A percentile compares a stretch with the other conserved stretches of the same genome.
Conservation (phyloP, 2,888 invertebrate species). For the Anthophora plumipes region DNA sequence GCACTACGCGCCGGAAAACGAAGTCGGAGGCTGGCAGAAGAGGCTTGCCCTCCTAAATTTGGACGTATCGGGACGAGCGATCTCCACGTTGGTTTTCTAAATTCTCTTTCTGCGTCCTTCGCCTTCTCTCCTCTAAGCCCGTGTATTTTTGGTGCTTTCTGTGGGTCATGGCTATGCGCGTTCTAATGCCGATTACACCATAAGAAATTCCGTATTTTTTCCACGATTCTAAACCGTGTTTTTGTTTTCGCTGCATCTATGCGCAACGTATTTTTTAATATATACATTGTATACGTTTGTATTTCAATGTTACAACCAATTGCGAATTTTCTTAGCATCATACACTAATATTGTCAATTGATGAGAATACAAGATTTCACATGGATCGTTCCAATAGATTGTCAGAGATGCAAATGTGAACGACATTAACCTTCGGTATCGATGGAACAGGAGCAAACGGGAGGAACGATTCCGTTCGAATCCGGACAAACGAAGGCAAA, state of each 20-base stretch:
- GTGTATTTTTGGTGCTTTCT: slow-evolving; percentile 30
- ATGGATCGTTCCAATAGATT: no score
- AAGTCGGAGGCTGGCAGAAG: slow-evolving; percentile 18
- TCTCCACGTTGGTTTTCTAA: slow-evolving; percentile 65
- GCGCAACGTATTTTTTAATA: no score
- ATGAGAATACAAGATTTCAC: no score
- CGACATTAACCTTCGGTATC: not conserved
- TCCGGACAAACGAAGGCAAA: slow-evolving; percentile 21
- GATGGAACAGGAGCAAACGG: not conserved
- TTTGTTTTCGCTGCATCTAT: no score
- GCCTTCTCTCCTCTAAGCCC: not conserved
- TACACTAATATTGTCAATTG: no score
- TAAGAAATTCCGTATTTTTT: no score
- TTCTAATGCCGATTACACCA: not conserved
- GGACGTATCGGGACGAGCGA: slow-evolving; percentile 61
- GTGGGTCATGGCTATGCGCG: not conserved
- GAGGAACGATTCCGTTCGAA: slow-evolving; percentile 3
- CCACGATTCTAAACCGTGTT: no score
- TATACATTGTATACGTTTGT: no score
- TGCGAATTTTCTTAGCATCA: no score
- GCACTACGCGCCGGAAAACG: slow-evolving; percentile 52
- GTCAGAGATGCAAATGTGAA: not conserved
- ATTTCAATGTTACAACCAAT: no score
- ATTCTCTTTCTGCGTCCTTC: slow-evolving; percentile 29
- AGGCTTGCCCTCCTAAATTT: slow-evolving; percentile 64